phyloP scores from a whole-genome alignment of 2,797 vertebrate genomes.

The Psittacula echo region DNA sequence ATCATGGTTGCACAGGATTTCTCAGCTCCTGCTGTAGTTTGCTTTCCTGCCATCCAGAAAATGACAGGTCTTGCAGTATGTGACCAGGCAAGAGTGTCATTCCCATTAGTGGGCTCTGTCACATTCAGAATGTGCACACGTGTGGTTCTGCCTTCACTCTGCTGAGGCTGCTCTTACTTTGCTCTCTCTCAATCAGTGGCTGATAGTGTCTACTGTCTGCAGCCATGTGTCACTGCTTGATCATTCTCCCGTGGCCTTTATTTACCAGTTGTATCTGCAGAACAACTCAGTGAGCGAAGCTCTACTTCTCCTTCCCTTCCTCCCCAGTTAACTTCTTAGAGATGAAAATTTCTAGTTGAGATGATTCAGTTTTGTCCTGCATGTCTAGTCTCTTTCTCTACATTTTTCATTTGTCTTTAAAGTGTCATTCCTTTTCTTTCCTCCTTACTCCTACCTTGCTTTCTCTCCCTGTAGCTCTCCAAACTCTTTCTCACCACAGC shows the following conservation, averaged over 20 bases:
- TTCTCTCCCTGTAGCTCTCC: neutral
- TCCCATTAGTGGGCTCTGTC: neutral
- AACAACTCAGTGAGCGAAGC: neutral
- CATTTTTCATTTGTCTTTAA: neutral
- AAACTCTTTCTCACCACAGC: neutral
- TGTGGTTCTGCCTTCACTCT: neutral
- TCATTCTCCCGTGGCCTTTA: neutral
- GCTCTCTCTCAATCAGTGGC: neutral
- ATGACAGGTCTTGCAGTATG: neutral
- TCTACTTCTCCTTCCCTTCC: neutral
- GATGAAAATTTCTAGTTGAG: neutral
- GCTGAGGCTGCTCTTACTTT: neutral
- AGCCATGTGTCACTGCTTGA: neutral
- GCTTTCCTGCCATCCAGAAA: neutral
- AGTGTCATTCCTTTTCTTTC: neutral
- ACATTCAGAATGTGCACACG: neutral
- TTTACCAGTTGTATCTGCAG: neutral
- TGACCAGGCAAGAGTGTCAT: neutral
- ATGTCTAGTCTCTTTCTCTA: neutral
- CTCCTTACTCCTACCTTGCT: neutral
- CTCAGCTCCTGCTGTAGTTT: neutral
- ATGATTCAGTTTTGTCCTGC: neutral
- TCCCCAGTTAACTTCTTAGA: neutral
- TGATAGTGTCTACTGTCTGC: neutral
- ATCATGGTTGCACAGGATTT: neutral